phyloP scores from a whole-genome alignment of 2,113 vertebrate genomes.

The Cinclus cinclus region DNA sequence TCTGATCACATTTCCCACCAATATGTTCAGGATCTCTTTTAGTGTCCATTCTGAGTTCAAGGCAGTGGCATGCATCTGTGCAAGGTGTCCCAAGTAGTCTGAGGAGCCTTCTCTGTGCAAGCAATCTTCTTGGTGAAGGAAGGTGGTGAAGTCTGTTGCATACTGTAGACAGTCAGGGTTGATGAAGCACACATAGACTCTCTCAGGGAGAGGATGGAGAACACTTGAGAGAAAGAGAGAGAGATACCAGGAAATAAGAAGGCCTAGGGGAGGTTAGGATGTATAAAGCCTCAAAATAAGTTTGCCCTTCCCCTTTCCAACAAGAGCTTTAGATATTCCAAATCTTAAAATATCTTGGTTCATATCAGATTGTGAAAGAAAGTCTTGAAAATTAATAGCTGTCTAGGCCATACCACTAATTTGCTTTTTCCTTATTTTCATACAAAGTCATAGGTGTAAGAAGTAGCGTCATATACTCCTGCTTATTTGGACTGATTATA shows the following conservation, averaged over 20 bases:
- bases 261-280: slow-evolving; percentile 37
- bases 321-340: neutral
- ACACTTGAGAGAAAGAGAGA: slow-evolving; percentile 69
- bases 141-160: slow-evolving; percentile 31
- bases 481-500: neutral
- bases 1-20: slow-evolving; percentile 21
- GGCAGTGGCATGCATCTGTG: slow-evolving; percentile 47
- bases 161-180: slow-evolving; percentile 26
- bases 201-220: slow-evolving; percentile 63
- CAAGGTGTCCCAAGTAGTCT: slow-evolving; percentile 29
- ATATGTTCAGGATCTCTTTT: slow-evolving; percentile 18
- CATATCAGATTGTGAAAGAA: neutral
- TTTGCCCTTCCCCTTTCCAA: neutral
- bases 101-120: slow-evolving; percentile 35
- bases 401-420: neutral
- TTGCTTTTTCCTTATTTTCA: neutral
- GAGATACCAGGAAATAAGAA: slow-evolving; percentile 65
- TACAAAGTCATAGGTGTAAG: neutral
- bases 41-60: slow-evolving; percentile 34
- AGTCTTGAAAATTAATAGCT: neutral
- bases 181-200: slow-evolving; percentile 57
- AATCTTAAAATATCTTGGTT: neutral
- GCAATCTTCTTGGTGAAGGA: slow-evolving; percentile 48
- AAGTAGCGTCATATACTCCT: neutral
- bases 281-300: slow-evolving; percentile 14